Percentiles rank a stretch among this genome's conserved stretches.
Conservation (phyloP, 2,888 invertebrate genomes). For the Ommatoiulus sabulosus region DNA sequence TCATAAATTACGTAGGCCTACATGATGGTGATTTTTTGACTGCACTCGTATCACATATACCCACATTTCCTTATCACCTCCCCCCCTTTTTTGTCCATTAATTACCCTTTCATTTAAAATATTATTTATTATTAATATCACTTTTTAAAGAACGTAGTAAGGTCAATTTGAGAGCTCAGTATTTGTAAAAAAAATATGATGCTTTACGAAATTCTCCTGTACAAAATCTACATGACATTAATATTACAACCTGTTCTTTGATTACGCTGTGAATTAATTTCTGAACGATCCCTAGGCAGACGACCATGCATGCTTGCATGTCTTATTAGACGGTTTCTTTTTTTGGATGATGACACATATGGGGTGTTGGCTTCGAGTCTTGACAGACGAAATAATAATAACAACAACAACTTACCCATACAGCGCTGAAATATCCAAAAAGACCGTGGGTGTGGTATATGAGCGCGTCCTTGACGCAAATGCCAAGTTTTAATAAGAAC, state of each 20-base stretch:
- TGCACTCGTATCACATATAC: not conserved
- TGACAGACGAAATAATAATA: not conserved
- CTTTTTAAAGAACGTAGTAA: too few relatives aligned
- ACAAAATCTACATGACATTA: too few relatives aligned
- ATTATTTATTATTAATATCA: too few relatives aligned
- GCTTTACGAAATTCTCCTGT: too few relatives aligned
- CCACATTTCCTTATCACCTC: too few relatives aligned
- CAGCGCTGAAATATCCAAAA: slow-evolving; percentile 66
- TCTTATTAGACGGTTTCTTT: not conserved
- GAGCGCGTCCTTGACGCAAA: slow-evolving; percentile 62
- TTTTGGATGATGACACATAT: not conserved
- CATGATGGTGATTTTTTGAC: not conserved
- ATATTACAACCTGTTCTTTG: too few relatives aligned
- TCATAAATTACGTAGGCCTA: too few relatives aligned
- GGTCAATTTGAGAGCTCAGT: too few relatives aligned
- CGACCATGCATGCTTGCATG: not conserved
- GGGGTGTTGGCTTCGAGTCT: not conserved
- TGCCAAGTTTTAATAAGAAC: slow-evolving; percentile 63
- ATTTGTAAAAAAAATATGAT: too few relatives aligned
- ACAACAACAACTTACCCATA: slow-evolving; percentile 65
- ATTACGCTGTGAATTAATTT: too few relatives aligned
- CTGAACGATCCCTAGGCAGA: not conserved
- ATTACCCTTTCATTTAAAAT: too few relatives aligned
- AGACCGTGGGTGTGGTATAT: slow-evolving; percentile 64
- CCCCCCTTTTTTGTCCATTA: too few relatives aligned